These are phyloP conservation scores for Poeciliopsis gracilis DNA, from an alignment of 2,797 vertebrate genomes.

Conservation along the genomic window DNA sequence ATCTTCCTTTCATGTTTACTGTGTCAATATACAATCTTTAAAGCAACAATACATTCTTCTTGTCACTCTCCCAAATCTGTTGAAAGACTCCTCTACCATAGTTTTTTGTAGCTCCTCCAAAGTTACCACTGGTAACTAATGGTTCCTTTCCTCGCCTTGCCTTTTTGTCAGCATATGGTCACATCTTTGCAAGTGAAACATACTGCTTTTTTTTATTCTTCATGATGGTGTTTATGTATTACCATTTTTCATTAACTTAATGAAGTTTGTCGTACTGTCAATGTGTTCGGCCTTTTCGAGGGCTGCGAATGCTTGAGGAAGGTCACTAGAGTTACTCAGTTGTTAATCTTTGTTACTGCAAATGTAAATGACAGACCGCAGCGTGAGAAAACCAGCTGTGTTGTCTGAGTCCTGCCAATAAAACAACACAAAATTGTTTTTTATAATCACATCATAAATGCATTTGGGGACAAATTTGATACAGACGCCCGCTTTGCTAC, in stretches of 20 bases:
- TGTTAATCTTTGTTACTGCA: neutral
- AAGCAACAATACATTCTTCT: neutral
- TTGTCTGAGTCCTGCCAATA: neutral
- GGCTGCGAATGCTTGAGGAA: neutral
- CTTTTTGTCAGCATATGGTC: neutral
- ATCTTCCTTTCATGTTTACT: neutral
- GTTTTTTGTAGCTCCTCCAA: neutral
- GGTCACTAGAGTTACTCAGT: neutral
- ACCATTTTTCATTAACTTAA: neutral
- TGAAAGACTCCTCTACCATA: neutral
- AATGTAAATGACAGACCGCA: conserved; percentile 7
- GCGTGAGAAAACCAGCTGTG: conserved; percentile 5
- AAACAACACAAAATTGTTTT: neutral
- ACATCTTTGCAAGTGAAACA: neutral
- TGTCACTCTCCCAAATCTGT: neutral
- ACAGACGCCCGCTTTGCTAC: neutral
- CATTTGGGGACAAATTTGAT: conserved; percentile 1
- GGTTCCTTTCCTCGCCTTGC: neutral
- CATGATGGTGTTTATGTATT: neutral
- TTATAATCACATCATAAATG: neutral
- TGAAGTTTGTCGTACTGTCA: neutral
- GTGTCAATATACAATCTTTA: neutral
- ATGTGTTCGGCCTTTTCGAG: neutral
- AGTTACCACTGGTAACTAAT: neutral
- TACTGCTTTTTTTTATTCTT: neutral